phyloP scores from a whole-genome alignment of 2,113 vertebrate genomes.

The Colossoma macropomum region DNA sequence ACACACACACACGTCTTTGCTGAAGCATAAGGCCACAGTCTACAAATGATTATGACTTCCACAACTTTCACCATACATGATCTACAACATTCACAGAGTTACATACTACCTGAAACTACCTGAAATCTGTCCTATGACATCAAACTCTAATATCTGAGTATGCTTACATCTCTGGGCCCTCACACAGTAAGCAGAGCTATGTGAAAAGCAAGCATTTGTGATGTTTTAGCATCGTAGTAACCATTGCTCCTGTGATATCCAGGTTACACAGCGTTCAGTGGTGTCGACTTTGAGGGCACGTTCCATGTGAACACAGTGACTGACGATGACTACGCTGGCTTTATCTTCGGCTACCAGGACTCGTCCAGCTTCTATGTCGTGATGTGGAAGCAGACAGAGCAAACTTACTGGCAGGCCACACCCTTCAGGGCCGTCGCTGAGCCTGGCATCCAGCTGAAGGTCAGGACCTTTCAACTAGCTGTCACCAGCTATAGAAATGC shows the following conservation, averaged over 20 bases:
- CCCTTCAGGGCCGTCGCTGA: constrained; percentile 97
- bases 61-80: background rate
- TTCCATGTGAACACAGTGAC: constrained; percentile 98
- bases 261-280: constrained; percentile 99
- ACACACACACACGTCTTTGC: background rate
- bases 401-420: constrained; percentile 98
- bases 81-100: background rate
- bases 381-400: constrained; percentile 99
- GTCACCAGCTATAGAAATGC: background rate
- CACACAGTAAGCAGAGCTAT: too few species aligned
- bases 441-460: constrained; percentile 98
- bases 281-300: constrained; percentile 98
- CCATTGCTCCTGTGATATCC: background rate
- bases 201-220: background rate
- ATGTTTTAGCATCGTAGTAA: background rate
- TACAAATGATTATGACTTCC: too few species aligned
- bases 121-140: background rate
- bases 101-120: background rate
- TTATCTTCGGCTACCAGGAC: constrained; percentile 99
- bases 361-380: constrained; percentile 98
- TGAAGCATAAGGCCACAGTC: background rate
- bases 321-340: constrained; percentile 96
- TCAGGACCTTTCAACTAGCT: constrained; percentile 55
- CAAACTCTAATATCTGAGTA: too few species aligned
- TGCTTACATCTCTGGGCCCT: too few species aligned